phyloP scores from a whole-genome alignment of 2,888 invertebrate species.

The Lampropteryx suffumata region DNA sequence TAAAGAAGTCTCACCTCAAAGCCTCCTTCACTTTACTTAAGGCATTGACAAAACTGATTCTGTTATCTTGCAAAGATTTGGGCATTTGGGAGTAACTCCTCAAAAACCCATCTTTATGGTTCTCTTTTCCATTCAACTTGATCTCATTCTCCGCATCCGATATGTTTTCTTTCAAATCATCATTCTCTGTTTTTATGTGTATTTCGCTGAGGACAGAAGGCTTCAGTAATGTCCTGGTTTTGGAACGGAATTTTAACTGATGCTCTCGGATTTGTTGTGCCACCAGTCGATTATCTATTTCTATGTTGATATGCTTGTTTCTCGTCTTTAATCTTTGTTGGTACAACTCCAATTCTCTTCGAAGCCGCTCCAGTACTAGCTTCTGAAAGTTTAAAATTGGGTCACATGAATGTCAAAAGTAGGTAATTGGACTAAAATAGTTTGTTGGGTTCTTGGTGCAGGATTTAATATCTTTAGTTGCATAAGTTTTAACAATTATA shows the following conservation, averaged over 20 bases:
- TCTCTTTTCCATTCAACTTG: slow-evolving; percentile 67
- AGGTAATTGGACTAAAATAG: neutral
- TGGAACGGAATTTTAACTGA: slow-evolving; percentile 62
- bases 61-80: slow-evolving; percentile 61
- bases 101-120: slow-evolving; percentile 60
- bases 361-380: slow-evolving; percentile 79
- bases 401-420: neutral
- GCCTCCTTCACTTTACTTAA: slow-evolving; percentile 74
- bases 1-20: slow-evolving; percentile 61
- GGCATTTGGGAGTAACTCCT: slow-evolving; percentile 57
- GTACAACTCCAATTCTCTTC: slow-evolving; percentile 81
- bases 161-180: slow-evolving; percentile 54
- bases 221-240: slow-evolving; percentile 66
- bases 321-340: slow-evolving; percentile 72
- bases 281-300: slow-evolving; percentile 70
- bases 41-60: slow-evolving; percentile 70
- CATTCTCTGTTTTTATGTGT: slow-evolving; percentile 68
- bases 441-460: too few species aligned
- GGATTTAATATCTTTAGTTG: too few species aligned
- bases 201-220: slow-evolving; percentile 76
- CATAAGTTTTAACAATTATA: too few species aligned
- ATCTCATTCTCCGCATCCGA: slow-evolving; percentile 69
- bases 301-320: slow-evolving; percentile 70
- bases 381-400: slow-evolving; percentile 64
- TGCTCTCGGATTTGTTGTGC: slow-evolving; percentile 76